Evolutionary conservation across 1,140 invertebrate genomes (phyloP), one percentile per base, ranked within the genome.

Genomic region (Drosophila ananassae): DNA sequence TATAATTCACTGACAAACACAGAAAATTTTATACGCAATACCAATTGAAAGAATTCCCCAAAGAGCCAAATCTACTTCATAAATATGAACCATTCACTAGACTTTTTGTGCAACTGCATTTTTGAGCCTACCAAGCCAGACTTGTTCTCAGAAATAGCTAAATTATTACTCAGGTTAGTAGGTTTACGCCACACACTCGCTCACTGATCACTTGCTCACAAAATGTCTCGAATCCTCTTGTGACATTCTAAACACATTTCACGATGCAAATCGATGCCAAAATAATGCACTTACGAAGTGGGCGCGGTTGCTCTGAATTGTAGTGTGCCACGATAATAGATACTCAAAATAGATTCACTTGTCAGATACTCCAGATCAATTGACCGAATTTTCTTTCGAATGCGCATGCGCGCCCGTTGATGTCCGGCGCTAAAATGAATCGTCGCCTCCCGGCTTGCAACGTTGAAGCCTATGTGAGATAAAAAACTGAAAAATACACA

Each of bases 211-310:
- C 41, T 44, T 44, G 37, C 52, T 5, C 44, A 47, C 2, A 56
- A 39, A 32, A 50, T 25, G 32, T 47, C 8, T 8, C n/a, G 30
- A 51, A 39, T 53, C 54, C 24, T 55, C 37, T 85, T 87, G 46
- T 46, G 82, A 82, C 78, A 85, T 85, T 85, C 82, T 59, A 76
- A 87, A 85, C 82, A 85, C 78, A 82, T 85, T 85, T 87, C 3
- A 5, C 21, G 50, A 63, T 41, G 46, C 32, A 50, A 50, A 53
- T 32, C 22, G 5, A 30, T 25, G 50, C 28, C 21, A 60, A 51
- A 53, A 25, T 44, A 82, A 75, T 85, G 78, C 83, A 85, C 82
- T 85, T 85, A 85, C 82, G 61, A 54, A 82, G 77, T 71, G 30
- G 44, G 47, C 66, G 63, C 34, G 39, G 58, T 52, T 34, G 41